Base-by-base conservation (phyloP, 2,113 vertebrate genomes). In the Pygoscelis antarcticus region DNA sequence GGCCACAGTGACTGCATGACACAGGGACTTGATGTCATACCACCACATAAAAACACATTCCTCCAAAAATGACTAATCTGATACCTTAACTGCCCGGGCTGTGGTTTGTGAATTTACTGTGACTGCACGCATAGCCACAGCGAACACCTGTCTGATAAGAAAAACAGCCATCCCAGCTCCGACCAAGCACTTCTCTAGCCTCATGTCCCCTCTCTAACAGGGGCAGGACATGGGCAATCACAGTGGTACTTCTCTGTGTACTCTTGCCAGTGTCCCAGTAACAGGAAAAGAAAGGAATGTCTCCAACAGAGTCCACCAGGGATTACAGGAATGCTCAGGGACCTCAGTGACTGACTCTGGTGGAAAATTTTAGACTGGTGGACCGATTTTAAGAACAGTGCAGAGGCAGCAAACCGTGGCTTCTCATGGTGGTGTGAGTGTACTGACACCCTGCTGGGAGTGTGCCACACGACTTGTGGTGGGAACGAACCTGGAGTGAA, bases 391-490 rank as follows among this genome's bases (percentile, higher is more conserved):
- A 57, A 84, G 32, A 72, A 25, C 16, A 70, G n/a, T 9, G 20
- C 23, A 60, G 44, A 40, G 23, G 15, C 2, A 62, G 40, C 15
- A 70, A 57, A 74, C 21, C 2, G 1, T 13, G n/a, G 40, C 14
- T 64, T 70, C 40, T 79, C 18, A 3, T 5, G 20, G 22, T n/a
- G 8, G 16, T 9, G 23, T 10, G 60, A 65, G 38, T 9, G 10
- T 51, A 20, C 26, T 21, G 15, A 27, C 36, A 60, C 38, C 4
- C 13, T 7, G 7, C 38, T 23, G 10, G 40, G 32, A 65, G 11
- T 0, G 1, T 10, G 30, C 34, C 1, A 1, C 23, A 25, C 2
- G 0, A 12, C 32, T 71, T 78, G 36, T 32, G 25, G n/a, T 47
- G 29, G 49, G 54, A 86, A 68, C 2, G 3, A 80, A 38, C 8